Percentiles rank a stretch among this genome's conserved stretches.
phyloP scores from a whole-genome alignment of 1,140 invertebrate genomes.

The Trypoxylus dichotomus region DNA sequence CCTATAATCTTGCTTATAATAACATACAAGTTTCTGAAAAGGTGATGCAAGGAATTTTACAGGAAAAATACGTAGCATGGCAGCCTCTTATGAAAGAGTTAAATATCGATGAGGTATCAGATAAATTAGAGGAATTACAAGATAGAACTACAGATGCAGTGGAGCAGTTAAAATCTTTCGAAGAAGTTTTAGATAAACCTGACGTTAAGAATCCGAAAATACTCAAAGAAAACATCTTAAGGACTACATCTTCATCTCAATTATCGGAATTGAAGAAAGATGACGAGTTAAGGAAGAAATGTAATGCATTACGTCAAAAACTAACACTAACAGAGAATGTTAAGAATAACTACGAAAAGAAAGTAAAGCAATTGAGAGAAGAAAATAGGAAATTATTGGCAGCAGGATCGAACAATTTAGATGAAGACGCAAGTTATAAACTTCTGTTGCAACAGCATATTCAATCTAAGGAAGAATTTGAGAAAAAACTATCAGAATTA shows the following conservation, averaged over 20 bases:
- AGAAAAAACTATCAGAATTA: constrained; percentile 36
- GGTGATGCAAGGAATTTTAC: constrained; percentile 32
- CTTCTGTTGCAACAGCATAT: constrained; percentile 39
- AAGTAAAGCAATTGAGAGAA: constrained; percentile 40
- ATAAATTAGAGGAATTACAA: constrained; percentile 37
- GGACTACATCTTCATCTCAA: not conserved
- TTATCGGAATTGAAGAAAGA: constrained; percentile 32
- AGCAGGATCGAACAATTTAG: not conserved
- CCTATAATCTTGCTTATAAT: constrained; percentile 36
- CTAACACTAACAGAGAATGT: constrained; percentile 42
- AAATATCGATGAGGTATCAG: constrained; percentile 30
- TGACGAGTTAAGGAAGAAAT: constrained; percentile 44
- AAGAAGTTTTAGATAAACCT: constrained; percentile 24
- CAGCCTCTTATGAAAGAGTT: constrained; percentile 27
- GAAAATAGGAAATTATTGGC: constrained; percentile 41
- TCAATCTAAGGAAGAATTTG: constrained; percentile 38
- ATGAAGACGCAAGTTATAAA: constrained; percentile 36
- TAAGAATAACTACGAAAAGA: constrained; percentile 45
- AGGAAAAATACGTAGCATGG: constrained; percentile 33
- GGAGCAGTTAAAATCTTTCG: constrained; percentile 36
- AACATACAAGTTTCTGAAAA: constrained; percentile 32
- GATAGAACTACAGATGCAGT: constrained; percentile 34
- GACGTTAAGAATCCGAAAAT: constrained; percentile 21
- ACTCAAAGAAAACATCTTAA: constrained; percentile 37
- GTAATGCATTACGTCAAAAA: constrained; percentile 39